Evolutionary conservation across 1,140 invertebrate species (phyloP).

Genomic region (Penaeus indicus): DNA sequence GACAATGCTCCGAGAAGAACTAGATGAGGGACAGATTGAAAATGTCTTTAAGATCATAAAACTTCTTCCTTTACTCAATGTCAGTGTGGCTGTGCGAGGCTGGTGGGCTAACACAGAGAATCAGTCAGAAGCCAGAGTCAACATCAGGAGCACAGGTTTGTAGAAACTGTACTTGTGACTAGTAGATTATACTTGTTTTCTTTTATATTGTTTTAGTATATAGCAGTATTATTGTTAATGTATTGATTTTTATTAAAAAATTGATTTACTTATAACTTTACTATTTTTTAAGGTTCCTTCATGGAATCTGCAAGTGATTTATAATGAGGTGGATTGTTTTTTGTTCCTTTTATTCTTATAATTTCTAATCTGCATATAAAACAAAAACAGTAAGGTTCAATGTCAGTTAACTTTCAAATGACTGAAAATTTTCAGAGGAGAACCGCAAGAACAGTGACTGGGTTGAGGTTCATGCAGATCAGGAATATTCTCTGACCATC

Average conservation of each 20-base stretch:
- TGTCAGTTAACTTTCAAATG: constrained; percentile 67
- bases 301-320: too few relatives aligned
- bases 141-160: constrained; percentile 26
- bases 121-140: constrained; percentile 19
- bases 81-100: constrained; percentile 71
- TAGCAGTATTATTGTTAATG: too few relatives aligned
- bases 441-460: constrained; percentile 69
- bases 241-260: too few relatives aligned
- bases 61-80: constrained; percentile 69
- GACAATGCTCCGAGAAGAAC: constrained; percentile 70
- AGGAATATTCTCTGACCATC: constrained; percentile 81
- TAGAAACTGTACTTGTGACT: neutral
- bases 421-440: neutral
- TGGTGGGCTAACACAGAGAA: constrained; percentile 16
- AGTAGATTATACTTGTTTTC: neutral
- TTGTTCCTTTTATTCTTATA: too few relatives aligned
- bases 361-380: too few relatives aligned
- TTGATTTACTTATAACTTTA: too few relatives aligned
- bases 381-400: constrained; percentile 66
- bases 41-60: constrained; percentile 70
- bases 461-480: constrained; percentile 77
- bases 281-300: too few relatives aligned
- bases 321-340: too few relatives aligned
- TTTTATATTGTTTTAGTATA: neutral
- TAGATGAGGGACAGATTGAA: constrained; percentile 73